These are phyloP conservation scores for Trichonephila inaurata DNA, from an alignment of 1,140 invertebrate genomes.

Conservation along the genomic window DNA sequence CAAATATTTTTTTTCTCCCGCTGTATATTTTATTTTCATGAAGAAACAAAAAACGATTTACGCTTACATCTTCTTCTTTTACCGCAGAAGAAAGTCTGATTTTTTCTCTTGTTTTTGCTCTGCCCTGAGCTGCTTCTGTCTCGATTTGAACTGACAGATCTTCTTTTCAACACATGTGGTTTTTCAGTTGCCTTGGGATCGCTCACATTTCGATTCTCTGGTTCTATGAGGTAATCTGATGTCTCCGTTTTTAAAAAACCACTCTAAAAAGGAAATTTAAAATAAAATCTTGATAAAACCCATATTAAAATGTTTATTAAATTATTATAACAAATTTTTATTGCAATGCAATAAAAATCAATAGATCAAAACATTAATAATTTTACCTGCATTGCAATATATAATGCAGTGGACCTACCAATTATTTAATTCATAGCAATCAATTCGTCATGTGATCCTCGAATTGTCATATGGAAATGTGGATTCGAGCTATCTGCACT, in stretches of 20 bases:
- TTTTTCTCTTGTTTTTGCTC: neutral
- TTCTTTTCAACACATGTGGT: neutral
- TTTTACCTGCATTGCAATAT: no score
- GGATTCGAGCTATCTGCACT: no score
- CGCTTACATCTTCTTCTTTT: slow-evolving; percentile 63
- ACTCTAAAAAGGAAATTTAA: neutral
- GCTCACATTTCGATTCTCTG: neutral
- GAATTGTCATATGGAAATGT: no score
- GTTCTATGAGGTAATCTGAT: slow-evolving; percentile 58
- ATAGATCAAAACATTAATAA: no score
- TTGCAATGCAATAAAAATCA: no score
- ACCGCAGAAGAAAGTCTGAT: slow-evolving; percentile 64
- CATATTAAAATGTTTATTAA: no score
- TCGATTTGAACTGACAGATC: neutral
- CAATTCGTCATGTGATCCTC: no score
- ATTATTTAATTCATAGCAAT: no score
- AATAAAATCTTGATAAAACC: neutral
- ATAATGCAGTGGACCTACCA: no score
- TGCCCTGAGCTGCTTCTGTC: neutral
- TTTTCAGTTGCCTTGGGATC: neutral
- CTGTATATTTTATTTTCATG: no score
- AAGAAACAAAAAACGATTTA: neutral
- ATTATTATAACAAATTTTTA: no score
- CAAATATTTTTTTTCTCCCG: no score
- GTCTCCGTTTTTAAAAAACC: slow-evolving; percentile 51